Evolutionary conservation across 2,888 invertebrate genomes (phyloP).

Genomic region (Mechanitis messenoides): DNA sequence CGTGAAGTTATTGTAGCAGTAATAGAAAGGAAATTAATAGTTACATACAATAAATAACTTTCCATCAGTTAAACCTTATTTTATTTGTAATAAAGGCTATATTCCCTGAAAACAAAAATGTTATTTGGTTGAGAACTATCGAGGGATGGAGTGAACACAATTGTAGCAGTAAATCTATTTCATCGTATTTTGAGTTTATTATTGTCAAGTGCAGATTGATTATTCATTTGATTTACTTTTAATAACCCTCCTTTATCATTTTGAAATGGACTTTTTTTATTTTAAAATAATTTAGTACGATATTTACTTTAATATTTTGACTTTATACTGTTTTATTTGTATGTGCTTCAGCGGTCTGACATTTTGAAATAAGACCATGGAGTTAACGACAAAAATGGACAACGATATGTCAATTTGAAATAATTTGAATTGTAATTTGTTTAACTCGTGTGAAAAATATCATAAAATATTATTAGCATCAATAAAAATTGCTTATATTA

Average conservation of each 20-base stretch:
- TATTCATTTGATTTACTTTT: conserved; percentile 32
- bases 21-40: conserved; percentile 71
- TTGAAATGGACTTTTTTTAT: conserved; percentile 15
- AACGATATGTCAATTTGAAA: no score
- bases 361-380: no score
- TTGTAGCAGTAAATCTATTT: conserved; percentile 43
- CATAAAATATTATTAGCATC: no score
- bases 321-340: not conserved
- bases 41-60: conserved; percentile 43
- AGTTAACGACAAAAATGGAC: no score
- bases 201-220: conserved; percentile 41
- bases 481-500: no score
- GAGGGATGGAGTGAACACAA: conserved; percentile 42
- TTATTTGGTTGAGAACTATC: conserved; percentile 39
- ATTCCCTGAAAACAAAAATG: conserved; percentile 23
- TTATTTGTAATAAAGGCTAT: conserved; percentile 28
- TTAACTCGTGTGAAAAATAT: no score
- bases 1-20: conserved; percentile 62
- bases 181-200: conserved; percentile 42
- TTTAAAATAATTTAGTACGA: not conserved
- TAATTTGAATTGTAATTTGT: no score
- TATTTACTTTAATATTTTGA: not conserved
- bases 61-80: conserved; percentile 26
- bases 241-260: conserved; percentile 6
- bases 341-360: no score